Base-by-base conservation (phyloP, 2,113 vertebrate genomes). In the Anser cygnoides region DNA sequence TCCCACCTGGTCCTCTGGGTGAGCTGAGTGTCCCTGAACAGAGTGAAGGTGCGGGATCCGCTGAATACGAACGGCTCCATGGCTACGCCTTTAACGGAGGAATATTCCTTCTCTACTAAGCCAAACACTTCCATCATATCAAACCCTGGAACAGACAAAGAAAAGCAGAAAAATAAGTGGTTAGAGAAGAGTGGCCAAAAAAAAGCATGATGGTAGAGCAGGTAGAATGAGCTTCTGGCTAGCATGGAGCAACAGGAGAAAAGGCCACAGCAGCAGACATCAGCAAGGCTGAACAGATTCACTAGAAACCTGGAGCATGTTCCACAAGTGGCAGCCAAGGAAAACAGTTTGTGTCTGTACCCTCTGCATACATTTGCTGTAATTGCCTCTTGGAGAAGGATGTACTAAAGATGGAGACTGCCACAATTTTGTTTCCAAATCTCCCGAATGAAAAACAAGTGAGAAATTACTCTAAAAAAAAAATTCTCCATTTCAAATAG, bases 111-210 rank as follows among this genome's bases (percentile, higher is more conserved):
- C 87, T 96, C 98, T 10, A 98, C 98, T 66, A 99, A 97, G 85
- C 99, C 99, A 46, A 99, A 99, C 9, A 97, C 98, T 29, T 98
- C 98, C 99, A 99, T 99, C 98, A 99, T 98, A 96, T 99, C 97
- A 61, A 99, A 99, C 21, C 99, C 99, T 99, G 87, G 49, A 31
- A 66, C 9, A 58, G 50, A 58, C 18, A 77, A 39, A 84, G 23
- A 11, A 25, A 66, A 78, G 28, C 10, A 72, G 37, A 41, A 29
- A 82, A 84, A 33, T 2, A 43, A 10, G 35, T 8, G 21, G 29
- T 73, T 58, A 72, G 66, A 43, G 49, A 76, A 50, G 29, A 88
- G 11, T 0, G 5, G 62, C 10, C 23, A 20, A 70, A 17, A 41
- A 33, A 33, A n/a, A 33, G 7, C 0, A 8, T 8, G 37, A 41